phyloP scores from a whole-genome alignment of 1,140 invertebrate genomes.

The Drosophila ogumai region DNA sequence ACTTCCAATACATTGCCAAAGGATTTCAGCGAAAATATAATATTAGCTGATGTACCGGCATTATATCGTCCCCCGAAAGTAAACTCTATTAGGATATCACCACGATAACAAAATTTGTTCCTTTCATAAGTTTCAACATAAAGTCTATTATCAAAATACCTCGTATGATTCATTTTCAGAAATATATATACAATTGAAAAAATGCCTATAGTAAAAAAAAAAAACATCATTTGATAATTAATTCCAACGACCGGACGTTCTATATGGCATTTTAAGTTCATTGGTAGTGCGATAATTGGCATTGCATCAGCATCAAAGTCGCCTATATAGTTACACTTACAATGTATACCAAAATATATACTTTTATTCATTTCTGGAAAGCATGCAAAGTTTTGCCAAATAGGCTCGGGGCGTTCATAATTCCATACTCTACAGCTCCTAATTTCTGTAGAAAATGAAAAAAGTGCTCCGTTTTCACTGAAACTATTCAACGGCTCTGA shows the following conservation, averaged over 20 bases:
- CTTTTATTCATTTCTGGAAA: slow-evolving; percentile 49
- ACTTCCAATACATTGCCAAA: background rate
- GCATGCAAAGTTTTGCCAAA: slow-evolving; percentile 35
- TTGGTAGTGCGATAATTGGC: slow-evolving; percentile 28
- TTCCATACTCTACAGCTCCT: slow-evolving; percentile 42
- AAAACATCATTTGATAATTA: slow-evolving; percentile 30
- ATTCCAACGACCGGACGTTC: slow-evolving; percentile 26
- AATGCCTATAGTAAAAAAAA: slow-evolving; percentile 10
- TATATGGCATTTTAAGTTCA: slow-evolving; percentile 49
- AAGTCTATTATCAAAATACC: slow-evolving; percentile 17
- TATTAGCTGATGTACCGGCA: slow-evolving; percentile 45
- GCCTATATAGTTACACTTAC: slow-evolving; percentile 40
- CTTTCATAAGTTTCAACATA: slow-evolving; percentile 16
- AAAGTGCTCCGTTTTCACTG: slow-evolving; percentile 22
- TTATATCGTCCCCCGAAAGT: slow-evolving; percentile 43
- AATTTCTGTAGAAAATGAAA: slow-evolving; percentile 40
- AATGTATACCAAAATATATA: slow-evolving; percentile 34
- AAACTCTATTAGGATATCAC: slow-evolving; percentile 26
- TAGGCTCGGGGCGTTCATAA: slow-evolving; percentile 42
- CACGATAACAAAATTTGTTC: slow-evolving; percentile 12
- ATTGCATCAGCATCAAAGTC: slow-evolving; percentile 44
- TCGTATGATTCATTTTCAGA: slow-evolving; percentile 9
- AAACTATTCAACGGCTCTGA: slow-evolving; percentile 6
- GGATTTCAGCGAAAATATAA: slow-evolving; percentile 31
- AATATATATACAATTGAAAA: background rate